Conservation (phyloP, 37 sponge, comb jelly and placozoan species). For the Aplysina aerophoba region DNA sequence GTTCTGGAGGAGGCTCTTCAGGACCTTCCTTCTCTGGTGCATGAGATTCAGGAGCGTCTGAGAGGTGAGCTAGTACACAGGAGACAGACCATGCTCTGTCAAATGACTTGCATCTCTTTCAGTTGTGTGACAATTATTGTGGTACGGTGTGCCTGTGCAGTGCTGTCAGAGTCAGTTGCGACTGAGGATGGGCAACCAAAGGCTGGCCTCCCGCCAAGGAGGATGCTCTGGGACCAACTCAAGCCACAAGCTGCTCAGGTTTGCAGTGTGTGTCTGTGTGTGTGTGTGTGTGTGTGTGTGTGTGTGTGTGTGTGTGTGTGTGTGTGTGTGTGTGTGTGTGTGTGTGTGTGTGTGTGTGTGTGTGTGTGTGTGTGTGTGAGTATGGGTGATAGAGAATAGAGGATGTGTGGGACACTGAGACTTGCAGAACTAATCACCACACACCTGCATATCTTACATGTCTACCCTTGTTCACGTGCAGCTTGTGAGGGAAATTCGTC, state of each 20-base stretch:
- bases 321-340: background rate
- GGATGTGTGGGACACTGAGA: no score
- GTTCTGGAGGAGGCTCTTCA: conserved; percentile 77
- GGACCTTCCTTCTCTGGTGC: conserved; percentile 68
- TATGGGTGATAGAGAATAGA: background rate
- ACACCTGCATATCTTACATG: background rate
- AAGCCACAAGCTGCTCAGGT: conserved; percentile 80
- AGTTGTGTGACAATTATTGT: background rate
- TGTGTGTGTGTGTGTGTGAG: conserved; percentile 15
- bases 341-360: background rate
- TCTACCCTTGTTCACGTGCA: background rate
- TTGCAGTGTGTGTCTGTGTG: background rate
- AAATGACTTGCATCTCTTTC: no score
- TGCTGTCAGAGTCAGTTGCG: conserved; percentile 62
- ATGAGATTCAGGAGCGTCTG: conserved; percentile 80
- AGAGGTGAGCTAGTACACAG: conserved; percentile 27
- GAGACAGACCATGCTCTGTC: no score
- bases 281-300: no score
- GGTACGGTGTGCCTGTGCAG: conserved; percentile 1
- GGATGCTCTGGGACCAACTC: conserved; percentile 74
- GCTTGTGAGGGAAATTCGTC: conserved; percentile 79
- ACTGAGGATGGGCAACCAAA: conserved; percentile 64
- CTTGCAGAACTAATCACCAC: no score
- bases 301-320: background rate
- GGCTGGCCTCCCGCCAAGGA: conserved; percentile 60